A percentile compares a stretch with the other conserved stretches of the same genome.
Evolutionary conservation across 2,888 invertebrate species (phyloP).

Genomic region (Meteorus colon): DNA sequence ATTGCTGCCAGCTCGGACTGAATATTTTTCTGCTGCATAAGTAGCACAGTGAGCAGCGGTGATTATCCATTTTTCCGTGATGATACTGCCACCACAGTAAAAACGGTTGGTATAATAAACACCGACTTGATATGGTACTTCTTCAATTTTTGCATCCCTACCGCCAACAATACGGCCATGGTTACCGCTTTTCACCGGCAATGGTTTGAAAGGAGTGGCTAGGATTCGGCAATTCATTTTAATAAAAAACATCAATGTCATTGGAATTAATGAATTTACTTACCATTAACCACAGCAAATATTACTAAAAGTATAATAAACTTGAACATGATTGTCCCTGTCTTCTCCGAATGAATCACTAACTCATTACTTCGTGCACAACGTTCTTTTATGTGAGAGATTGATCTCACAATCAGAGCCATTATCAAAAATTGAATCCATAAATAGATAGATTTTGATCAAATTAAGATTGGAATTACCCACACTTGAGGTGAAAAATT

Average conservation of each 20-base stretch:
- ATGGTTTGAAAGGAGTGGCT: constrained; percentile 28
- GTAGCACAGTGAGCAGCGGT: constrained; percentile 78
- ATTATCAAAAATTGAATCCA: too few species aligned
- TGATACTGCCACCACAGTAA: constrained; percentile 76
- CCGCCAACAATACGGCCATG: constrained; percentile 74
- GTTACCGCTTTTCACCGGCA: too few species aligned
- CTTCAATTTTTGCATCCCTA: constrained; percentile 72
- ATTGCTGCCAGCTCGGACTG: constrained; percentile 76
- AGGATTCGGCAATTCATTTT: background rate
- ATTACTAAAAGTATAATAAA: constrained; percentile 38
- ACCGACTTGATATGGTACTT: constrained; percentile 75
- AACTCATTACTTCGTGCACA: background rate
- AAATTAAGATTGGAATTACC: constrained; percentile 15
- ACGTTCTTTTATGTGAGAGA: background rate
- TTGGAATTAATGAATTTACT: constrained; percentile 18
- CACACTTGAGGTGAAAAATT: constrained; percentile 11
- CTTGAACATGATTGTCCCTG: constrained; percentile 47
- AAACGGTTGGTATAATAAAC: constrained; percentile 71
- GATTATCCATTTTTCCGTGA: constrained; percentile 74
- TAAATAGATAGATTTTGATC: background rate
- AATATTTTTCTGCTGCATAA: constrained; percentile 2
- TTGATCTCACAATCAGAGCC: too few species aligned
- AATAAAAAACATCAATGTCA: background rate
- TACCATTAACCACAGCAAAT: constrained; percentile 38
- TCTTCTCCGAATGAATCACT: background rate